A percentile compares a stretch with the other conserved stretches of the same genome.
Conservation (phyloP, 2,888 invertebrate species). For the Chymomyza procnemis region DNA sequence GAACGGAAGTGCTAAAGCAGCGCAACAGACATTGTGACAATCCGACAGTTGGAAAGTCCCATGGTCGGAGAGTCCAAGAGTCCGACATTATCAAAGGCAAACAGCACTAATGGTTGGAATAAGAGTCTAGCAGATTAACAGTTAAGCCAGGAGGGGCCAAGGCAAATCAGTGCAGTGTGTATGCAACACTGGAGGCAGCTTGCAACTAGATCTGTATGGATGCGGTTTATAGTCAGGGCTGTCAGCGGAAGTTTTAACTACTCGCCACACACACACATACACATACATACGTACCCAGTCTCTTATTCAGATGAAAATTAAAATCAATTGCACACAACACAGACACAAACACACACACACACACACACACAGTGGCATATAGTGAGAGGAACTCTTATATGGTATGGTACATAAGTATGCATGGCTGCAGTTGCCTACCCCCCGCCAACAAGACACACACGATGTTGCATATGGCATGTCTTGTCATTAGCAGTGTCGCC, state of each 20-base stretch:
- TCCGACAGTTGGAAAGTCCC: neutral
- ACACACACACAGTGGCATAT: neutral
- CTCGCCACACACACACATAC: slow-evolving; percentile 24
- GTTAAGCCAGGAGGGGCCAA: neutral
- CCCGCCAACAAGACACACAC: slow-evolving; percentile 59
- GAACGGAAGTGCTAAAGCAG: slow-evolving; percentile 5
- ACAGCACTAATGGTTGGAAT: neutral
- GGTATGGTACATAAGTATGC: neutral
- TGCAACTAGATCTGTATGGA: slow-evolving; percentile 26
- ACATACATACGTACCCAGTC: slow-evolving; percentile 6
- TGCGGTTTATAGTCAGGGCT: slow-evolving; percentile 53
- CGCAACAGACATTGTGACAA: slow-evolving; percentile 18
- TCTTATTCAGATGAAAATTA: neutral
- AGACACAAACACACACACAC: slow-evolving; percentile 5
- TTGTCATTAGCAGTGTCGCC: slow-evolving; percentile 45
- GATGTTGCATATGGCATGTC: slow-evolving; percentile 33
- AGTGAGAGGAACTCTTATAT: neutral
- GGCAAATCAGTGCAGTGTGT: neutral
- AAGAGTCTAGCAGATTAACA: neutral
- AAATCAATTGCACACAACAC: neutral
- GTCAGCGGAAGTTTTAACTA: slow-evolving; percentile 63
- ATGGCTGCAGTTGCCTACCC: slow-evolving; percentile 20
- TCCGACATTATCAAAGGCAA: neutral
- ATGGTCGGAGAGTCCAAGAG: neutral
- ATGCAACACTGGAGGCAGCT: slow-evolving; percentile 5